These are phyloP conservation scores for Plusia festucae DNA, from an alignment of 2,888 invertebrate species.

Conservation along the genomic window DNA sequence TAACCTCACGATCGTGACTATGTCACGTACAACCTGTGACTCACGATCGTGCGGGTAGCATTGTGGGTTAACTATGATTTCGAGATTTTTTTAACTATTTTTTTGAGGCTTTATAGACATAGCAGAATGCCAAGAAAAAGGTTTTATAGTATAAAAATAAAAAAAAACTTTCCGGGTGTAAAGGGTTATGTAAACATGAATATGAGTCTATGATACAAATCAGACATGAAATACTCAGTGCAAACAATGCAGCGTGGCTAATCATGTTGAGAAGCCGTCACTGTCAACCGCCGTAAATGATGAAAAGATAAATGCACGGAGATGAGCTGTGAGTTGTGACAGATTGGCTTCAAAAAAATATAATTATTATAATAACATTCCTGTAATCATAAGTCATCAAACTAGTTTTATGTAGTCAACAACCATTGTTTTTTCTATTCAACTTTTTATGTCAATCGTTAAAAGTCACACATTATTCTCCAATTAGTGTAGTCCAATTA, in stretches of 20 bases:
- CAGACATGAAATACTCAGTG: constrained; percentile 14
- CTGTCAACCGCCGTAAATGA: constrained; percentile 41
- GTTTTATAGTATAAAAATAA: no score
- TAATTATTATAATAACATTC: constrained; percentile 22
- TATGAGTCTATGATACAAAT: constrained; percentile 14
- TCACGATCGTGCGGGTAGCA: no score
- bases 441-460: constrained; percentile 25
- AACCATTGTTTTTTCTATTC: constrained; percentile 22
- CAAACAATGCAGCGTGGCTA: constrained; percentile 24
- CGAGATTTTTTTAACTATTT: no score
- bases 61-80: no score
- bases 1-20: no score
- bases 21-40: no score
- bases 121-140: no score
- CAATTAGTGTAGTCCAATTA: not conserved
- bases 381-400: constrained; percentile 18
- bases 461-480: constrained; percentile 26
- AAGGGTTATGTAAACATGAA: not conserved
- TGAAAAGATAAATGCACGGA: constrained; percentile 38
- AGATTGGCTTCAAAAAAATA: constrained; percentile 27
- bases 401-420: constrained; percentile 8
- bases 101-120: no score
- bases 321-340: constrained; percentile 31
- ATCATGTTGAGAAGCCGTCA: constrained; percentile 32
- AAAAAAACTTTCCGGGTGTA: no score